Conservation (phyloP, 2,888 invertebrate species). For the Rhodophaea formosa region DNA sequence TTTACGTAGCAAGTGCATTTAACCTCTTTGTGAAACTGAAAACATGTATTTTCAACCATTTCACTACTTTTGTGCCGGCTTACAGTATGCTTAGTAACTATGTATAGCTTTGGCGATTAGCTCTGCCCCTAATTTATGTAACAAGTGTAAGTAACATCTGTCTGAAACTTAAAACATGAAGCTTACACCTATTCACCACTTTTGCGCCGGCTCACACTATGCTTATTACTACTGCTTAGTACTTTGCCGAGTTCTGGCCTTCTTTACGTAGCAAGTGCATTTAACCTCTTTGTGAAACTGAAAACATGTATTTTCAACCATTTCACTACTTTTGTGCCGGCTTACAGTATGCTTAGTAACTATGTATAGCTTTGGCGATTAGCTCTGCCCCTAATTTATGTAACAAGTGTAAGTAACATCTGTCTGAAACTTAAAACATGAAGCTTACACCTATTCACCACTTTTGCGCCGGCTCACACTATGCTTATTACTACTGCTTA, state of each 20-base stretch:
- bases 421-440: slow-evolving; percentile 18
- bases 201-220: slow-evolving; percentile 8
- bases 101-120: too few relatives aligned
- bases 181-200: slow-evolving; percentile 3
- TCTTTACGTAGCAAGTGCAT: slow-evolving; percentile 7
- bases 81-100: slow-evolving; percentile 6
- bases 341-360: slow-evolving; percentile 5
- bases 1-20: slow-evolving; percentile 13
- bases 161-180: slow-evolving; percentile 18
- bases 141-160: slow-evolving; percentile 17
- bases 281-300: slow-evolving; percentile 17
- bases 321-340: neutral
- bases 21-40: slow-evolving; percentile 17
- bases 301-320: slow-evolving; percentile 15
- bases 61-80: neutral
- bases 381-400: too few relatives aligned
- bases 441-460: slow-evolving; percentile 4
- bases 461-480: slow-evolving; percentile 6
- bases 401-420: slow-evolving; percentile 16
- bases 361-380: too few relatives aligned
- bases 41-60: slow-evolving; percentile 14
- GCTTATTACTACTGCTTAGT: too few relatives aligned
- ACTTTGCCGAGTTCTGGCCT: too few relatives aligned
- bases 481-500: slow-evolving; percentile 1
- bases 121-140: too few relatives aligned